These are phyloP conservation scores for Chorisops tibialis DNA, from an alignment of 2,888 invertebrate genomes.

Conservation along the genomic window DNA sequence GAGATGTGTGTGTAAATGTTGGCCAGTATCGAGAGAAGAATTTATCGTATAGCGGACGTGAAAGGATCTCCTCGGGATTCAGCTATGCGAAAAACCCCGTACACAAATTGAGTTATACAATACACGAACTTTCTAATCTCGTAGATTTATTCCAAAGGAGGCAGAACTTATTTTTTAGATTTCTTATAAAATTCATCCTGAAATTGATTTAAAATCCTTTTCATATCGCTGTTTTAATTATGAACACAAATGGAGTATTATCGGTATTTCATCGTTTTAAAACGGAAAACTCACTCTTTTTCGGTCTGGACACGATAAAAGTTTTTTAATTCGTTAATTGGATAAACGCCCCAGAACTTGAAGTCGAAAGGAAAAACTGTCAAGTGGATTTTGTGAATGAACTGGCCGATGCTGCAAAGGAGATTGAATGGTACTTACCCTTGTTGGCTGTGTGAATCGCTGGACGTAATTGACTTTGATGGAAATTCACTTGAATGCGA, in stretches of 20 bases:
- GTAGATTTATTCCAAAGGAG: slow-evolving; percentile 7
- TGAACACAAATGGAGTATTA: slow-evolving; percentile 4
- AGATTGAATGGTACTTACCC: slow-evolving; percentile 51
- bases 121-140: no score
- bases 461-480: slow-evolving; percentile 48
- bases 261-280: slow-evolving; percentile 1
- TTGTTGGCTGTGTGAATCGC: slow-evolving; percentile 51
- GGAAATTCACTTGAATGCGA: slow-evolving; percentile 54
- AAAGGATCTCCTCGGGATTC: no score
- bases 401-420: neutral
- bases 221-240: slow-evolving; percentile 4
- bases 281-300: no score
- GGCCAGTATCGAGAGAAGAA: no score
- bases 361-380: neutral
- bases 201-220: neutral
- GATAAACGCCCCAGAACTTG: slow-evolving; percentile 6
- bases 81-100: no score
- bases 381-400: slow-evolving; percentile 2
- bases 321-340: slow-evolving; percentile 17
- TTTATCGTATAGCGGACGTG: no score
- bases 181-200: neutral
- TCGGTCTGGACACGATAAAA: slow-evolving; percentile 1
- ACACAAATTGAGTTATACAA: no score
- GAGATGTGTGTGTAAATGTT: no score
- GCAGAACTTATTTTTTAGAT: neutral